phyloP scores from a whole-genome alignment of 53 echinoderm and acorn worm species.

The Paracentrotus lividus region DNA sequence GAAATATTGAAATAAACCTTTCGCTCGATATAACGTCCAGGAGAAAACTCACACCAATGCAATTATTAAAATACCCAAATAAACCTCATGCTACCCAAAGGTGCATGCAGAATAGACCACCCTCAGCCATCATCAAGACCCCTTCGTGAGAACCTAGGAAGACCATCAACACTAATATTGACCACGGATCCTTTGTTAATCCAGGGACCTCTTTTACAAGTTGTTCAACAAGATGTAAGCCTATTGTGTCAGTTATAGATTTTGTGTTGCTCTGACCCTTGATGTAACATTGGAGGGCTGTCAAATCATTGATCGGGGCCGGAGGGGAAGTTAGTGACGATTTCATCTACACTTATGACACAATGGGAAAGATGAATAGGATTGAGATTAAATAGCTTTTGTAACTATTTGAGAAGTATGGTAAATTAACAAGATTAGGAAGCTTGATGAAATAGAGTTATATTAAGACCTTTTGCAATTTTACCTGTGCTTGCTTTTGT shows the following conservation, averaged over 20 bases:
- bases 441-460: too few species aligned
- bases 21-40: not conserved
- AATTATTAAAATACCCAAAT: not conserved
- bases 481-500: too few species aligned
- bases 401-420: too few species aligned
- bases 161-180: conserved; percentile 20
- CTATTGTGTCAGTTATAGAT: conserved; percentile 50
- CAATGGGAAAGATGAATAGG: not conserved
- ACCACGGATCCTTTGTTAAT: conserved; percentile 23
- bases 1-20: too few species aligned
- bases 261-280: not conserved
- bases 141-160: conserved; percentile 7
- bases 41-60: not conserved
- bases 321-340: conserved; percentile 16
- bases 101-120: not conserved
- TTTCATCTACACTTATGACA: conserved; percentile 8
- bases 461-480: too few species aligned
- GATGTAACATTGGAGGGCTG: not conserved
- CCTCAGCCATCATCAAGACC: too few species aligned
- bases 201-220: not conserved
- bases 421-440: conserved; percentile 17
- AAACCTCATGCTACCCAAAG: not conserved
- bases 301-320: not conserved
- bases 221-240: not conserved
- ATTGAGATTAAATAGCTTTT: not conserved